Conservation (phyloP, 1,140 invertebrate species). For the Cherax quadricarinatus region DNA sequence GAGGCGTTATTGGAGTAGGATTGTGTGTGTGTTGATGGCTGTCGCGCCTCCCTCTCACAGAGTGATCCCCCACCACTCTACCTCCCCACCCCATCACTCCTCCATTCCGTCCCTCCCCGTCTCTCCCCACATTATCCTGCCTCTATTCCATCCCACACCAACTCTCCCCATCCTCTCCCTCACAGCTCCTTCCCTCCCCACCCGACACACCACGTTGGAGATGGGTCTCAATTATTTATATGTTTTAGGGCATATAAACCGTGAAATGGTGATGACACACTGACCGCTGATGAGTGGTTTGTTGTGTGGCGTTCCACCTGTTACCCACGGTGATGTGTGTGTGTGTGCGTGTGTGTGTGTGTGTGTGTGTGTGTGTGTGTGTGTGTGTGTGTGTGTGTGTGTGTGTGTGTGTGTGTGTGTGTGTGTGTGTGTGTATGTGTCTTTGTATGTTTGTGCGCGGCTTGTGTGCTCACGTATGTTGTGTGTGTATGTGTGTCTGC, state of each 20-base stretch:
- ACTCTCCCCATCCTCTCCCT: not conserved
- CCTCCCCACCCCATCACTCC: not conserved
- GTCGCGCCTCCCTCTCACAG: too few relatives aligned
- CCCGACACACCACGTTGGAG: not conserved
- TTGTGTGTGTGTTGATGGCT: not conserved
- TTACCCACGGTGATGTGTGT: not conserved
- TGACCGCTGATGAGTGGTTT: not conserved
- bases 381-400: not conserved
- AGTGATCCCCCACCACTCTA: not conserved
- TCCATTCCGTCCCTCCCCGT: not conserved
- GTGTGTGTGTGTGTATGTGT: not conserved
- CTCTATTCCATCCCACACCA: not conserved
- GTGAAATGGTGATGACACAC: not conserved
- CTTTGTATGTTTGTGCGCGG: too few relatives aligned
- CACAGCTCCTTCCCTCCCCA: not conserved
- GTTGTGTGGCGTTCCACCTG: not conserved
- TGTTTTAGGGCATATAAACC: not conserved
- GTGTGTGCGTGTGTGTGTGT: not conserved
- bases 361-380: constrained; percentile 3
- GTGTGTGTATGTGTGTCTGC: too few relatives aligned
- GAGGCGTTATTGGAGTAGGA: not conserved
- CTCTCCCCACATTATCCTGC: not conserved
- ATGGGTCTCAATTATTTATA: not conserved
- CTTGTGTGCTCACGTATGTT: too few relatives aligned
- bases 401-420: not conserved